Percentiles rank a stretch among this genome's conserved stretches.
Conservation (phyloP, 2,888 invertebrate genomes). For the Dichetophora obliterata region DNA sequence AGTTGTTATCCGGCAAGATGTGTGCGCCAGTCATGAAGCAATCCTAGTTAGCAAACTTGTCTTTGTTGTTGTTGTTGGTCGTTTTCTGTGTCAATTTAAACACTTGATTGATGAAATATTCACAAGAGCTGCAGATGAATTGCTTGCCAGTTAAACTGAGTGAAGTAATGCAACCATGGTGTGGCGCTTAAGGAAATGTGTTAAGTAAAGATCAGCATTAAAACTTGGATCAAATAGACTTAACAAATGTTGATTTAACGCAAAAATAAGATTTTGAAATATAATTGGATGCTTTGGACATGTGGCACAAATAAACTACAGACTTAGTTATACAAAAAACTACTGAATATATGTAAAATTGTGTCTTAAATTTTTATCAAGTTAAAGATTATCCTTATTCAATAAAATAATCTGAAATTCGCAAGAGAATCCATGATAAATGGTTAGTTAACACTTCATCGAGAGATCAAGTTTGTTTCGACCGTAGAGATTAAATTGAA, state of each 20-base stretch:
- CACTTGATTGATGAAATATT: constrained; percentile 25
- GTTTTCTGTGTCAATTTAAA: constrained; percentile 11
- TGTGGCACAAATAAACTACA: too few relatives aligned
- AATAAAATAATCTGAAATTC: too few relatives aligned
- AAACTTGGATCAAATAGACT: too few relatives aligned
- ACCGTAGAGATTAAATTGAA: too few relatives aligned
- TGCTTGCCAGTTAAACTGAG: not conserved
- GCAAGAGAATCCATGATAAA: too few relatives aligned
- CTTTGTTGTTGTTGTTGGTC: constrained; percentile 9
- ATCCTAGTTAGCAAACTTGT: not conserved
- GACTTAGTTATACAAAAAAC: too few relatives aligned
- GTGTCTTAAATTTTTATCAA: too few relatives aligned
- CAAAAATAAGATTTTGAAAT: not conserved
- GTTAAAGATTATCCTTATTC: too few relatives aligned
- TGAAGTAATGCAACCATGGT: not conserved
- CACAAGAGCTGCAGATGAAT: not conserved
- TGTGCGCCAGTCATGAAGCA: not conserved
- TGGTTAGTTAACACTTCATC: too few relatives aligned
- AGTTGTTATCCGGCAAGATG: not conserved
- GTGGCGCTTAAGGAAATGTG: not conserved
- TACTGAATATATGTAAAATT: too few relatives aligned
- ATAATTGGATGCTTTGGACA: too few relatives aligned
- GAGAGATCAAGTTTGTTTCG: too few relatives aligned
- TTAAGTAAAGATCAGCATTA: not conserved
- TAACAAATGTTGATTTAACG: not conserved